Conservation (phyloP, 1,140 invertebrate species). For the Bathynomus jamesi region DNA sequence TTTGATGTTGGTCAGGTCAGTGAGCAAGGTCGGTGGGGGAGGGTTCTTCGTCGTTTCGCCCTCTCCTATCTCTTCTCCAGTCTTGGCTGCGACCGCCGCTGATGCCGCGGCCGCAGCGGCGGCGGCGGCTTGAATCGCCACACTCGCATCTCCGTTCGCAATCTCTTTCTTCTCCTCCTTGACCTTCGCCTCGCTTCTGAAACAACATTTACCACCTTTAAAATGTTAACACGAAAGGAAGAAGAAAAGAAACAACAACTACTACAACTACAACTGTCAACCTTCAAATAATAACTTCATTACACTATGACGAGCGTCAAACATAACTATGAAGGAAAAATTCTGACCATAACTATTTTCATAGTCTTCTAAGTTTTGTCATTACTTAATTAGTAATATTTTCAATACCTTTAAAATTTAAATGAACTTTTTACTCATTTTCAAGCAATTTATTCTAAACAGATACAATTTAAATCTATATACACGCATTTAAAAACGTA, state of each 20-base stretch:
- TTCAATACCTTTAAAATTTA: no score
- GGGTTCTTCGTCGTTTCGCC: constrained; percentile 5
- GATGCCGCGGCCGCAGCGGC: background rate
- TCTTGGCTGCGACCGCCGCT: background rate
- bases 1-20: constrained; percentile 19
- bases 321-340: no score
- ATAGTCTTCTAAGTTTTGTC: no score
- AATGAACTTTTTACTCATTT: no score
- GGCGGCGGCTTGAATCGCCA: constrained; percentile 43
- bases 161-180: constrained; percentile 45
- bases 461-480: no score
- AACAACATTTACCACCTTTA: background rate
- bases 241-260: background rate
- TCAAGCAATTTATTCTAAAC: no score
- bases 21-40: constrained; percentile 15
- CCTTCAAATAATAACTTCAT: no score
- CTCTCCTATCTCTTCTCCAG: background rate
- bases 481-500: no score
- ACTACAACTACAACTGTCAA: no score
- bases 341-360: no score
- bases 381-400: no score
- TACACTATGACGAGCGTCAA: no score
- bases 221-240: background rate
- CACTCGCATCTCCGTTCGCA: constrained; percentile 43
- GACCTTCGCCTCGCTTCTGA: constrained; percentile 17